Evolutionary conservation across 2,888 invertebrate genomes (phyloP), one percentile per base, ranked within the genome.

Genomic region (Apotomis capreana): DNA sequence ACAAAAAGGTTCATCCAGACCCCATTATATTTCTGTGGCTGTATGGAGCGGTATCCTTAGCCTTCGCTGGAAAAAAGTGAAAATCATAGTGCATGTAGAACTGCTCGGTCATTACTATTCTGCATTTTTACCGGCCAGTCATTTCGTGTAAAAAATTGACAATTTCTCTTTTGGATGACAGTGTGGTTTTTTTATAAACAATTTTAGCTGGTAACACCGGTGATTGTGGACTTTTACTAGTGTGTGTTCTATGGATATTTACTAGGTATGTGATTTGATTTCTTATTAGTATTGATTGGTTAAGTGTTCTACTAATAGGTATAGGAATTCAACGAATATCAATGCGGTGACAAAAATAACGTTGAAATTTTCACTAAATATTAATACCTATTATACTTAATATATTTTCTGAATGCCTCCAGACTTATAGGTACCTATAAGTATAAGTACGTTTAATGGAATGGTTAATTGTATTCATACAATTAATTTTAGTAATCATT

Each of bases 1-100:
- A 89, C 89, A 89, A 88, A 88, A 89, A 89, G 89, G 88, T 86
- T 83, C 77, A 82, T 84, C 83, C 84, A 78, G 82, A 83, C 82
- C 80, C 85, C 87, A 89, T 87, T 88, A 89, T 87, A 72, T 54
- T 72, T 59, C 68, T 76, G 86, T 77, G 87, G 84, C 85, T 80
- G 84, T 74, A 85, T 86, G 89, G 89, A 88, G 80, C 79, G 77
- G 83, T 84, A 83, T 89, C 89, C 89, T 89, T 82, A 83, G 84
- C 77, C 73, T 65, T 67, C 74, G 77, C 69, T 75, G 78, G 81
- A 79, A 86, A 26, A 86, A 85, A 84, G 85, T 84, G 84, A 84
- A 86, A 84, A 82, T 85, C 86, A 83, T 83, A 86, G 87, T 85
- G 85, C 83, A 69, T 69, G 52, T 15, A 77, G 78, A 83, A 83